Percentiles rank a stretch among this genome's conserved stretches.
phyloP scores from a whole-genome alignment of 2,797 vertebrate genomes.

The Morelia viridis region DNA sequence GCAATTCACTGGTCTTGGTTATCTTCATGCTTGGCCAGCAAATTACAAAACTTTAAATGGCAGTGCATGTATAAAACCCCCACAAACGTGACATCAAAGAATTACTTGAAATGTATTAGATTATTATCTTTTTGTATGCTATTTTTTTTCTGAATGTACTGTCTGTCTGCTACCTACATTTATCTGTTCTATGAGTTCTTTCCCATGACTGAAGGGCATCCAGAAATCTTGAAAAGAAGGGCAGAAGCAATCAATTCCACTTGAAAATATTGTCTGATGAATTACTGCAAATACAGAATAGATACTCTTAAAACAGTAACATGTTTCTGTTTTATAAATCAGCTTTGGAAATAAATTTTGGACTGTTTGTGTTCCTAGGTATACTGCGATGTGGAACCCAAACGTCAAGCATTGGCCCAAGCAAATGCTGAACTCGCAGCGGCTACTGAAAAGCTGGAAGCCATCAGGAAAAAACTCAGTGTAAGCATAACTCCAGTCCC shows the following conservation, averaged over 20 bases:
- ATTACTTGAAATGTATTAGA: slow-evolving; percentile 29
- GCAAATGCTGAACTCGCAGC: slow-evolving; percentile 79
- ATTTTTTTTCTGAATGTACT: slow-evolving; percentile 7
- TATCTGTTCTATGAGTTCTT: neutral
- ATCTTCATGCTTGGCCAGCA: neutral
- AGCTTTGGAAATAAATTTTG: neutral
- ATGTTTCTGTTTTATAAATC: neutral
- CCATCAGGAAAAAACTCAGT: slow-evolving; percentile 79
- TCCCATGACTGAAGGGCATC: neutral
- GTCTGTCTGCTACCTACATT: slow-evolving; percentile 3
- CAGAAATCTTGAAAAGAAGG: neutral
- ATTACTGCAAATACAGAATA: slow-evolving; percentile 11
- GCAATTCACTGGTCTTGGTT: neutral
- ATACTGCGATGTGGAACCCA: slow-evolving; percentile 82
- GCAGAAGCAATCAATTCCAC: slow-evolving; percentile 17
- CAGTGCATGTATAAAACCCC: neutral
- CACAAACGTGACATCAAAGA: neutral
- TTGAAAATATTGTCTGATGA: neutral
- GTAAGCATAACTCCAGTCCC: slow-evolving; percentile 65
- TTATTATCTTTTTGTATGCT: slow-evolving; percentile 21
- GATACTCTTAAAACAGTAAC: neutral
- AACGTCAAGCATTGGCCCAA: slow-evolving; percentile 76
- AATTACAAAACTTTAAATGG: neutral
- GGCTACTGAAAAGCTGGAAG: slow-evolving; percentile 78
- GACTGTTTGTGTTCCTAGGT: slow-evolving; percentile 65